Conservation (phyloP, 2,797 vertebrate species). For the Enteromius anoplus region DNA sequence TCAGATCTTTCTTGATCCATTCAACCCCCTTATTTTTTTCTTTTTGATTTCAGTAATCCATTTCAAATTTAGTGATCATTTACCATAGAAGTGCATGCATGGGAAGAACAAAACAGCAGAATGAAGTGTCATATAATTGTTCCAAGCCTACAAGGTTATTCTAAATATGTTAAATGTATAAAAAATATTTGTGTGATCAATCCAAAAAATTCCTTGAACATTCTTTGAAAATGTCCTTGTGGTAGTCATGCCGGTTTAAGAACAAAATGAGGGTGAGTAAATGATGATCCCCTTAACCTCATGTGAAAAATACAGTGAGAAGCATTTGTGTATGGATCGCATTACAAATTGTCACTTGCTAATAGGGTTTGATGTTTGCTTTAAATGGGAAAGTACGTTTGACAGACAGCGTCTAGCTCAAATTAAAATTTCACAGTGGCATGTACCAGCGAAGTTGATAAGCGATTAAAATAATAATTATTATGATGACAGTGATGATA, state of each 20-base stretch:
- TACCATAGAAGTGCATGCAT: not conserved
- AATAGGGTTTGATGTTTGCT: conserved; percentile 28
- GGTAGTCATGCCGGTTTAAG: not conserved
- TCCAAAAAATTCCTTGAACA: not conserved
- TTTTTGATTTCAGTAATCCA: not conserved
- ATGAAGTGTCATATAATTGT: not conserved
- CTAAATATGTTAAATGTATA: not conserved
- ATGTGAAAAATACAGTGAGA: not conserved
- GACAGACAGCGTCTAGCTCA: conserved; percentile 10
- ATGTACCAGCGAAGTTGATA: conserved; percentile 18
- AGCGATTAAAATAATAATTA: conserved; percentile 8
- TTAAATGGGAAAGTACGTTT: conserved; percentile 2
- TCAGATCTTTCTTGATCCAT: not conserved
- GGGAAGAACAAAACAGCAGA: no score
- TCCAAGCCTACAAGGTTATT: not conserved
- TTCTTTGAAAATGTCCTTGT: not conserved
- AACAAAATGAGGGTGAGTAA: not conserved
- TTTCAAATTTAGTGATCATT: not conserved
- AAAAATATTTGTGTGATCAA: not conserved
- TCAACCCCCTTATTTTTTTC: not conserved
- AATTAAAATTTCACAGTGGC: conserved; percentile 19
- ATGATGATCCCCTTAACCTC: not conserved
- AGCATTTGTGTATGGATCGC: conserved; percentile 1
- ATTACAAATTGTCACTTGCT: conserved; percentile 27
- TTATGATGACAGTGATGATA: conserved; percentile 13